Evolutionary conservation across 2,888 invertebrate species (phyloP), one percentile per base, ranked within the genome.

Genomic region (Lithophane leautieri): DNA sequence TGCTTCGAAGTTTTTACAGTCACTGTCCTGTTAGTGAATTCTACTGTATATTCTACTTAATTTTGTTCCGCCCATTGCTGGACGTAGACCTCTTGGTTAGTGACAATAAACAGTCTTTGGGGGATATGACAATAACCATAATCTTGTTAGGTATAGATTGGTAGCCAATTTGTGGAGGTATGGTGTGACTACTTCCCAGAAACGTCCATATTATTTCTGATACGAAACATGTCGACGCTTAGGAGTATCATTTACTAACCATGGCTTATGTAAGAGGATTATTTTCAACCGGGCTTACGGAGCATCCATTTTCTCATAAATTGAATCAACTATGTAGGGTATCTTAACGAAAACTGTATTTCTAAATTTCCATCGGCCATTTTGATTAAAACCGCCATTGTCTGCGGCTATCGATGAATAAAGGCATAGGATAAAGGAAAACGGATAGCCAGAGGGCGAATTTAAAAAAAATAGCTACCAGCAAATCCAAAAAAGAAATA

Each of bases 401-500:
- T 88, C 86, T 86, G 87, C 70, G 86, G 85, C 88, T 84, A 88
- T 88, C 88, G 86, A 88, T 88, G 87, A 85, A 88, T 88, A 87
- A 87, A 85, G 87, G 83, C 87, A 87, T 87, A 56, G 86, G 87
- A 87, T 87, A 87, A 86, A 89, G 88, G 79, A 86, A 86, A 88
- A 88, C 81, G 79, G 84, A 89, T 89, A 84, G 88, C 88, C 72
- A 79, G 84, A 84, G 85, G 88, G 84, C 85, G 87, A 89, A 89
- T 89, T 89, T 89, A 89, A 89, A 81, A 88, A 89, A 89, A 89
- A 87, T 81, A 83, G 89, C 88, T 82, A 86, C 81, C 86, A 89
- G 88, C 89, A 89, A 89, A 92, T 91, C 91, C 89, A 88, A 91
- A 90, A 89, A 94, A 95, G 95, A 95, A 95, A 96, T 95, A 96